Base-by-base conservation (phyloP, 2,888 invertebrate species). In the Macrophya alboannulata region DNA sequence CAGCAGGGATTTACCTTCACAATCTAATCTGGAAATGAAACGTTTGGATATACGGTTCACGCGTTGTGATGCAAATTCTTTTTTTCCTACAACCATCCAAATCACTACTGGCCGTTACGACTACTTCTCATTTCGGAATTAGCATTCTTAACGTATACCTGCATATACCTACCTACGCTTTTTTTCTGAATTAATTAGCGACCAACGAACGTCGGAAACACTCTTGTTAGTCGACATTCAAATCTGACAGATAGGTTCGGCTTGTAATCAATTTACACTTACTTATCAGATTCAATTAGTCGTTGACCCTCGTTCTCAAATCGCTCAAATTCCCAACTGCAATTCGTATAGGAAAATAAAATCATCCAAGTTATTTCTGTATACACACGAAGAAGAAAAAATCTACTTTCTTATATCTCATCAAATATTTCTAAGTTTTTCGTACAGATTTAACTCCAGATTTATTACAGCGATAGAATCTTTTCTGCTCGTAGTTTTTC, bases 51-150 rank as follows among this genome's bases (percentile, higher is more conserved):
- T 9, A 72, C 72, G 72, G 40, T 62, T 62, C 59, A 21, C 55
- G 21, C 43, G 76, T 76, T 76, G 51, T 76, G 6, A 79, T 79
- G 79, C 79, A 79, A 79, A 79, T 79, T 79, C n/a, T n/a, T 62
- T 25, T 51, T 51, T 25, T 48, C 31, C 45, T 12, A 37, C 59
- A 3, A 62, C n/a, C 81, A 43, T 25, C 59, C 62, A 21, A 62
- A 81, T 81, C 81, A 81, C 81, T 21, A 62, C 81, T 43, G 59
- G 40, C 59, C 40, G 62, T 81, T 59, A 59, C 59, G 9, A 62
- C 59, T 21, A 62, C 12, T 62, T 81, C 62, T 62, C 62, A 62
- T 81, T 43, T 43, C 1, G 4, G 17, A 59, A 81, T 81, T 81
- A 81, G 59, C 62, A 81, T 81, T 43, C 62, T 21, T 25, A 43